Evolutionary conservation across 1,140 invertebrate genomes (phyloP).

Genomic region (Ditylenchus dipsaci): DNA sequence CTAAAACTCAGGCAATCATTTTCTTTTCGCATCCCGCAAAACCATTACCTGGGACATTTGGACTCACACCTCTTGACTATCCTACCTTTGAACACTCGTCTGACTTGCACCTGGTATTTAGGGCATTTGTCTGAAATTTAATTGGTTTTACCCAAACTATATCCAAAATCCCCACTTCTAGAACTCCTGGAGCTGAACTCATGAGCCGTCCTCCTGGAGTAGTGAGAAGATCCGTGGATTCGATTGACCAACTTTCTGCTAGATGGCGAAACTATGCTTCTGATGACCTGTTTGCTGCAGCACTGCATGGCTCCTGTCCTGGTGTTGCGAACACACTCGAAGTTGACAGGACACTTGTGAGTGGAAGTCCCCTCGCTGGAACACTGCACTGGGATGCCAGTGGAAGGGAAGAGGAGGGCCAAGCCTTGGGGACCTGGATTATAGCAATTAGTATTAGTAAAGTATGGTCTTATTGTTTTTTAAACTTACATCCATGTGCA

Average conservation of each 20-base stretch:
- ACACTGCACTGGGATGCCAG: conserved; percentile 52
- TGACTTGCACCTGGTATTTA: conserved; percentile 48
- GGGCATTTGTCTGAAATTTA: conserved; percentile 41
- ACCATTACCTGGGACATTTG: conserved; percentile 36
- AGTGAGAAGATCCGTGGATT: neutral
- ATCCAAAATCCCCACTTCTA: conserved; percentile 16
- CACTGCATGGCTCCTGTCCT: conserved; percentile 45
- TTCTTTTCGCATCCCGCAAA: no score
- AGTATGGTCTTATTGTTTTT: no score
- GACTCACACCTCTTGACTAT: conserved; percentile 52
- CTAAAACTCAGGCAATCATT: neutral
- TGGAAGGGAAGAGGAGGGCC: conserved; percentile 55
- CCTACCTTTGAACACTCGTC: conserved; percentile 47
- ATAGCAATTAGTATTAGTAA: no score
- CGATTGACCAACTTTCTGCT: neutral
- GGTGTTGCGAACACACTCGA: conserved; percentile 37
- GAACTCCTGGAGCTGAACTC: conserved; percentile 2
- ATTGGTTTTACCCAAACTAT: conserved; percentile 9
- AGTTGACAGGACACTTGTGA: conserved; percentile 46
- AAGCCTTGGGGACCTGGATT: conserved; percentile 30
- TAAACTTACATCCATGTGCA: conserved; percentile 45
- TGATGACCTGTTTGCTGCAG: conserved; percentile 33
- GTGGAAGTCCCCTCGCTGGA: conserved; percentile 31
- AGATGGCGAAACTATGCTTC: conserved; percentile 2
- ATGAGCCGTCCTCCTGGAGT: conserved; percentile 4